Conservation (phyloP, 2,888 invertebrate genomes). For the Chrysolina americana region DNA sequence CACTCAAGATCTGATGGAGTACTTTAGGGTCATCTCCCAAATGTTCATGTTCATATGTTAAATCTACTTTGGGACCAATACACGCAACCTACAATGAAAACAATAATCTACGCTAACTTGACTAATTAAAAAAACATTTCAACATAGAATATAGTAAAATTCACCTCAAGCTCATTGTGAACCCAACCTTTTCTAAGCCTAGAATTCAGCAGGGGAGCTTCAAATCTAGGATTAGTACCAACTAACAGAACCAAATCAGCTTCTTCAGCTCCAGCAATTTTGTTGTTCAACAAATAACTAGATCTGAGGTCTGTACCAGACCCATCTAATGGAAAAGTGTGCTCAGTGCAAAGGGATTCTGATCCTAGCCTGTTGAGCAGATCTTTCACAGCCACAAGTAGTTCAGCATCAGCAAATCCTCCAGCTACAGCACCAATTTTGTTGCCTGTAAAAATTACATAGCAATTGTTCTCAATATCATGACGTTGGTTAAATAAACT, state of each 20-base stretch:
- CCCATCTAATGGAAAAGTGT: constrained; percentile 86
- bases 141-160: too few species aligned
- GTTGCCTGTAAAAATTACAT: constrained; percentile 52
- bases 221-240: constrained; percentile 97
- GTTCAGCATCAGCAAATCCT: constrained; percentile 92
- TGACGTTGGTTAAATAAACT: neutral
- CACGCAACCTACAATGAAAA: constrained; percentile 75
- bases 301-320: constrained; percentile 90
- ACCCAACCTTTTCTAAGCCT: constrained; percentile 95
- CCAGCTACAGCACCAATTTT: constrained; percentile 89
- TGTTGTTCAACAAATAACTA: constrained; percentile 93
- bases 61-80: constrained; percentile 92
- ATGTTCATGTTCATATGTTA: constrained; percentile 94
- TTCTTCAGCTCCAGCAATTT: constrained; percentile 91
- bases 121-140: neutral
- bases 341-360: constrained; percentile 91
- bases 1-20: constrained; percentile 82
- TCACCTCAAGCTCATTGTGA: constrained; percentile 87
- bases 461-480: too few species aligned
- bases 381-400: constrained; percentile 93
- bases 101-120: neutral
- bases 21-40: constrained; percentile 85
- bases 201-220: constrained; percentile 96
- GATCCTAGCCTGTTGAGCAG: constrained; percentile 89
- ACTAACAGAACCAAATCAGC: constrained; percentile 93